A percentile compares a stretch with the other conserved stretches of the same genome.
phyloP scores from a whole-genome alignment of 2,113 vertebrate genomes.

The Garra rufa region DNA sequence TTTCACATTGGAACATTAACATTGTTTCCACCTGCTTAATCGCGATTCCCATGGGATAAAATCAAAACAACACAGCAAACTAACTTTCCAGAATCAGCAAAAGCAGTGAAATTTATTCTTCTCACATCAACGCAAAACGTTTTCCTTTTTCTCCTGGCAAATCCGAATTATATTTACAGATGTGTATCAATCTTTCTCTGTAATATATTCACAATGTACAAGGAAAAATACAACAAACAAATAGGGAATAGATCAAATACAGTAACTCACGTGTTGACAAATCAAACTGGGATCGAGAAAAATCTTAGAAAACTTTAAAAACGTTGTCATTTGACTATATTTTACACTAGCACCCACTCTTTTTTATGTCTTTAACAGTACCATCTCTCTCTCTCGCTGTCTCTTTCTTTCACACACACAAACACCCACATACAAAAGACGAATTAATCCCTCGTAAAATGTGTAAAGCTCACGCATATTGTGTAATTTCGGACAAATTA shows the following conservation, averaged over 20 bases:
- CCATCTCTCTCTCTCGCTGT: not conserved
- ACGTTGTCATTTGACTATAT: conserved; percentile 51
- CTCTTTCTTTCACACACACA: not conserved
- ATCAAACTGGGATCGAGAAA: conserved; percentile 74
- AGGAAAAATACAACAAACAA: conserved; percentile 83
- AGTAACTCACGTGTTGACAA: conserved; percentile 84
- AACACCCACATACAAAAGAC: not conserved
- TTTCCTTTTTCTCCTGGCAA: conserved; percentile 67
- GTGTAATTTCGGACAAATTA: conserved; percentile 39
- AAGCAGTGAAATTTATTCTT: conserved; percentile 81
- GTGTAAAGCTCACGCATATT: conserved; percentile 34
- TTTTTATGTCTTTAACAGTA: conserved; percentile 47
- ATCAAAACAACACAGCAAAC: conserved; percentile 54
- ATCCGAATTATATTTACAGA: conserved; percentile 86
- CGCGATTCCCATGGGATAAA: not conserved
- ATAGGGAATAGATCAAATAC: conserved; percentile 77
- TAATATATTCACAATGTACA: conserved; percentile 92
- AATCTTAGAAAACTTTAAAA: conserved; percentile 78
- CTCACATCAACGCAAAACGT: conserved; percentile 73
- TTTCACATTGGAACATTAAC: not conserved
- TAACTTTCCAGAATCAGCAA: conserved; percentile 60
- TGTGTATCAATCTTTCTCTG: conserved; percentile 75
- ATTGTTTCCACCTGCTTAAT: not conserved
- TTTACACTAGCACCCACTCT: conserved; percentile 24
- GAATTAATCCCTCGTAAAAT: conserved; percentile 11